Percentiles rank a stretch among this genome's conserved stretches.
Evolutionary conservation across 2,888 invertebrate genomes (phyloP).

Genomic region (Aquatica leii): DNA sequence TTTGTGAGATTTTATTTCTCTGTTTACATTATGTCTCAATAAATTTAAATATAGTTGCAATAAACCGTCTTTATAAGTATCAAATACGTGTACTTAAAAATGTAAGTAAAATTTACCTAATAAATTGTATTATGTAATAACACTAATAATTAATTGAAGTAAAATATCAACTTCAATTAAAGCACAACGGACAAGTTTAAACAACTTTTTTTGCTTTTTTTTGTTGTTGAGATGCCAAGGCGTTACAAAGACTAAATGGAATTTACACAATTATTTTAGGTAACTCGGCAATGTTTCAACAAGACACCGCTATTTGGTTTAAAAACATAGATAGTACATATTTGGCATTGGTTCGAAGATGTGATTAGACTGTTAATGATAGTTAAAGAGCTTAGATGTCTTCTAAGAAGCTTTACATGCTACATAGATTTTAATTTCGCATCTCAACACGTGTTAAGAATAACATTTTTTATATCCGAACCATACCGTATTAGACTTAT

Average conservation of each 20-base stretch:
- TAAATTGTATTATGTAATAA: too few relatives aligned
- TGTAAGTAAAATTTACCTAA: too few relatives aligned
- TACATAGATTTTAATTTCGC: constrained; percentile 20
- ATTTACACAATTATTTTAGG: constrained; percentile 35
- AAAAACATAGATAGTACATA: constrained; percentile 36
- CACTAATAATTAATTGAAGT: too few relatives aligned
- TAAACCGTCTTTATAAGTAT: too few relatives aligned
- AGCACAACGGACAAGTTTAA: constrained; percentile 19
- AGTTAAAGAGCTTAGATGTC: constrained; percentile 25
- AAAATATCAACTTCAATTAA: constrained; percentile 12
- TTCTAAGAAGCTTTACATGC: constrained; percentile 29
- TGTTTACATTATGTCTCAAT: too few relatives aligned
- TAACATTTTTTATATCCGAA: constrained; percentile 10
- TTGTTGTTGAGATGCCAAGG: constrained; percentile 32
- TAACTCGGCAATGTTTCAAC: constrained; percentile 33
- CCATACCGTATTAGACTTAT: constrained; percentile 1
- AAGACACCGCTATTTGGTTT: constrained; percentile 38
- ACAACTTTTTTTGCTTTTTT: constrained; percentile 23
- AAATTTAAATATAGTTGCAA: too few relatives aligned
- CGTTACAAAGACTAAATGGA: constrained; percentile 37
- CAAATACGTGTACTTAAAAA: too few relatives aligned
- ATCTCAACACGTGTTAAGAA: constrained; percentile 30
- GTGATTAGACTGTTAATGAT: constrained; percentile 36
- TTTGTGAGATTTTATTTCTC: too few relatives aligned
- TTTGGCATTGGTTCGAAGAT: constrained; percentile 35